Evolutionary conservation across 2,113 vertebrate species (phyloP), one percentile per base, ranked within the genome.

Genomic region (Chlamydotis undulata): DNA sequence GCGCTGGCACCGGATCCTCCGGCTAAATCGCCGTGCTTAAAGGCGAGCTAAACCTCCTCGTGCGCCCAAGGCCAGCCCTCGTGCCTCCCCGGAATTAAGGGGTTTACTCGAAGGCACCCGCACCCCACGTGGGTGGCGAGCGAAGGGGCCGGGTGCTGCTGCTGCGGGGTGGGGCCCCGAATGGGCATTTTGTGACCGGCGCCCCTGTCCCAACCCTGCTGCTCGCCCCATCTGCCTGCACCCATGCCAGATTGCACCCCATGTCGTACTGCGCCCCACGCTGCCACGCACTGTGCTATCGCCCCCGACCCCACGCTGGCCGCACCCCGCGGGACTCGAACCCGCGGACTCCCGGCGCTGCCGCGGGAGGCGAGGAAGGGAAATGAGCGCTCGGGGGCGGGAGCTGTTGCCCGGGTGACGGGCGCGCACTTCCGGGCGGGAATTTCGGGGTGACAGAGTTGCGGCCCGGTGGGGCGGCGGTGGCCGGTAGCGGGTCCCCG

Each of bases 341-440:
- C 92, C 53, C 11, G 2, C 0, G 0, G 0, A 0, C 6, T 6
- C 9, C 3, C 4, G 9, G 4, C n/a, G n/a, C n/a, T n/a, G n/a
- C n/a, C n/a, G n/a, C n/a, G n/a, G n/a, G 47, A 21, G 3, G 13
- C 22, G 25, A 9, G 24, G 14, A 24, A 8, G 18, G 91, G 96
- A 90, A 94, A 85, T 14, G 82, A 13, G 33, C 5, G 7, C 14
- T 2, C 8, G 43, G 24, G 83, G 73, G 93, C 78, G 83, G 95
- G 90, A 10, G 11, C 45, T 28, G 94, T 90, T 68, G 60, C 64
- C 64, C 23, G 12, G 75, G 96, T n/a, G 74, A 83, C 49, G 61
- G 59, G 59, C 39, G 22, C n/a, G 25, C n/a, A 6, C 63, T 96
- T 96, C 94, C 93, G 82, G 94, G 97, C 97, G 97, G 97, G 97